Evolutionary conservation across 2,113 vertebrate species (phyloP), one percentile per base, ranked within the genome.

Genomic region (Orthochromis indermauri): DNA sequence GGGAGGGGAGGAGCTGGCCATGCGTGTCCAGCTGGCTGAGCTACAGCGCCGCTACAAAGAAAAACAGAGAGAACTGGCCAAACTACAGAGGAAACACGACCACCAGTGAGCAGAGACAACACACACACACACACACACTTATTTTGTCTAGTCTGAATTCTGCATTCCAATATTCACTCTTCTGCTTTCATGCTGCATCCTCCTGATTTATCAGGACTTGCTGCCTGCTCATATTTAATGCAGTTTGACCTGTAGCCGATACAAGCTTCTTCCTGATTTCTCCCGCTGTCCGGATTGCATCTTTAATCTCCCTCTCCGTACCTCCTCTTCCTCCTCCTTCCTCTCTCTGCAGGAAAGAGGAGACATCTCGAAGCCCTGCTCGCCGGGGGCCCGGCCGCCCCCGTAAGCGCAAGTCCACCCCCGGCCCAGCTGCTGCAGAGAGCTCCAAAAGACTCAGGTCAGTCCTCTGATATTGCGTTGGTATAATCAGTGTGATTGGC

Each of bases 11-110:
- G 98, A 99, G 95, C 97, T 99, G 94, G 97, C 97, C 92, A 97
- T 99, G 97, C 96, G 98, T 26, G 94, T 99, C 96, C 97, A 96
- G 92, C 95, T 99, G 95, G 98, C 98, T 1, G 98, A 98, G 92
- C 96, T 99, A 81, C 98, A 99, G 96, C 94, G 98, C 57, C 97
- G 97, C 91, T 99, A 99, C 96, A 99, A 98, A 96, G 98, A 99
- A 95, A 99, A 99, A 93, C 98, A 99, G 96, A 97, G 97, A 89
- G 98, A 99, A 96, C 96, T 99, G 94, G 97, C 97, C 85, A 98
- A 98, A 90, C 96, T 99, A 95, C 98, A 98, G 93, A 97, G 98
- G 92, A 97, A 97, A 91, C 97, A 97, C 5, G 98, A 98, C 94
- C 97, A 97, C 24, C 97, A 98, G 98, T 98, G 95, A 59, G 97